These are phyloP conservation scores for Sturnira hondurensis DNA, from an alignment of 2,113 vertebrate species.

Conservation along the genomic window DNA sequence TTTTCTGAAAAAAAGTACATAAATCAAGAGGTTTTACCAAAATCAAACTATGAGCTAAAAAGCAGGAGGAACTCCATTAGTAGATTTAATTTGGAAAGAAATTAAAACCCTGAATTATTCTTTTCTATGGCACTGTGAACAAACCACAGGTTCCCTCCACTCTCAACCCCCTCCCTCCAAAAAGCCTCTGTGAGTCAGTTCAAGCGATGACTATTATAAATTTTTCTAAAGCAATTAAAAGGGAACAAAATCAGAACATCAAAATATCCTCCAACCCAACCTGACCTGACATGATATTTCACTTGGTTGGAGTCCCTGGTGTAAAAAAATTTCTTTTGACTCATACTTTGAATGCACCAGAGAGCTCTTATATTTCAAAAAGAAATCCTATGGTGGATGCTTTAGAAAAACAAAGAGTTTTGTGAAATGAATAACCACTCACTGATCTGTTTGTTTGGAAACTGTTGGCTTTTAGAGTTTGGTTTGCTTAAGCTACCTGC, in stretches of 20 bases:
- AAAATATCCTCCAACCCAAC: constrained; percentile 60
- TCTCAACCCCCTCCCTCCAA: not conserved
- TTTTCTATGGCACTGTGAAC: constrained; percentile 15
- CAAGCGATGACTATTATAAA: constrained; percentile 29
- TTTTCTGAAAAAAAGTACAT: constrained; percentile 20
- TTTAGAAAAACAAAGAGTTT: constrained; percentile 19
- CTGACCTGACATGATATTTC: constrained; percentile 62
- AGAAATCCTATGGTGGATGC: constrained; percentile 18
- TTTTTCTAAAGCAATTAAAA: constrained; percentile 53
- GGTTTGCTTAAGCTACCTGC: not conserved
- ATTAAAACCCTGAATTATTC: constrained; percentile 17
- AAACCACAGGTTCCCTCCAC: constrained; percentile 39
- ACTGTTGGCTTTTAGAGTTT: not conserved
- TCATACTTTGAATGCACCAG: constrained; percentile 54
- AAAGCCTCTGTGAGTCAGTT: constrained; percentile 23
- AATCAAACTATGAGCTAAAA: constrained; percentile 21
- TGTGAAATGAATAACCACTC: not conserved
- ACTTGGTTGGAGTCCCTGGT: constrained; percentile 53
- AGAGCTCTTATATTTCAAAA: constrained; percentile 40
- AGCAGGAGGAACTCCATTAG: constrained; percentile 38
- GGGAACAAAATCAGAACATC: constrained; percentile 57
- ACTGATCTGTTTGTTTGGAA: constrained; percentile 33
- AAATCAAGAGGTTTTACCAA: constrained; percentile 41
- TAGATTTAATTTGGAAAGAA: constrained; percentile 30
- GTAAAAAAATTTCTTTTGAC: not conserved